These are phyloP conservation scores for Bergia puertoricense DNA, from an alignment of 92 coral and sea anemone species.

Conservation along the genomic window DNA sequence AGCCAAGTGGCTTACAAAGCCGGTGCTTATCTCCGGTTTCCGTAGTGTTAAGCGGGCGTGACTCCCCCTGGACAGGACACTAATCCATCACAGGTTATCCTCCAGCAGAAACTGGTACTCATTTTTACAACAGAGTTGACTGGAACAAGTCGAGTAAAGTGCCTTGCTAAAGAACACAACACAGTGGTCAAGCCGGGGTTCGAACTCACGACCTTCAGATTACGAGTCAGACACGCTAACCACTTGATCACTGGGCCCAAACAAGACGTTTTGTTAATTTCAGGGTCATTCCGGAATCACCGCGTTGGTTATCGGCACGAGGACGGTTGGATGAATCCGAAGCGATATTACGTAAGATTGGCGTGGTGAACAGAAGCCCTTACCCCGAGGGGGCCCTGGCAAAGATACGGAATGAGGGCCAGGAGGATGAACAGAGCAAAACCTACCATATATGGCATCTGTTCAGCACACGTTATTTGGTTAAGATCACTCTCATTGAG, in stretches of 20 bases:
- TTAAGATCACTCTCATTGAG: slow-evolving; percentile 86
- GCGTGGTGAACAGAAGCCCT: slow-evolving; percentile 59
- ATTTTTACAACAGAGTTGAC: too few relatives aligned
- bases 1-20: too few relatives aligned
- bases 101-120: too few relatives aligned
- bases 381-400: slow-evolving; percentile 65
- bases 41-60: too few relatives aligned
- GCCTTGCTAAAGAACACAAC: too few relatives aligned
- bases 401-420: slow-evolving; percentile 48
- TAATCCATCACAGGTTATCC: too few relatives aligned
- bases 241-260: not conserved
- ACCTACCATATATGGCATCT: slow-evolving; percentile 92
- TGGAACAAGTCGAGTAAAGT: too few relatives aligned
- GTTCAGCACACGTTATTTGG: slow-evolving; percentile 82
- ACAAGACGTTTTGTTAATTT: not conserved
- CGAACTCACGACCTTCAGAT: too few relatives aligned
- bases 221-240: too few relatives aligned
- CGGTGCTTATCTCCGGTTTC: too few relatives aligned
- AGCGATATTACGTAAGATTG: slow-evolving; percentile 70
- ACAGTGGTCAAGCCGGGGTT: too few relatives aligned
- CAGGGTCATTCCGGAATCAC: slow-evolving; percentile 92
- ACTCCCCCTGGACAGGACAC: too few relatives aligned
- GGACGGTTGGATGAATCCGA: slow-evolving; percentile 90
- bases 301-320: slow-evolving; percentile 98
- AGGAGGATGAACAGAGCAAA: slow-evolving; percentile 49